These are phyloP conservation scores for Seladonia tumulorum DNA, from an alignment of 2,888 invertebrate genomes.

Conservation along the genomic window DNA sequence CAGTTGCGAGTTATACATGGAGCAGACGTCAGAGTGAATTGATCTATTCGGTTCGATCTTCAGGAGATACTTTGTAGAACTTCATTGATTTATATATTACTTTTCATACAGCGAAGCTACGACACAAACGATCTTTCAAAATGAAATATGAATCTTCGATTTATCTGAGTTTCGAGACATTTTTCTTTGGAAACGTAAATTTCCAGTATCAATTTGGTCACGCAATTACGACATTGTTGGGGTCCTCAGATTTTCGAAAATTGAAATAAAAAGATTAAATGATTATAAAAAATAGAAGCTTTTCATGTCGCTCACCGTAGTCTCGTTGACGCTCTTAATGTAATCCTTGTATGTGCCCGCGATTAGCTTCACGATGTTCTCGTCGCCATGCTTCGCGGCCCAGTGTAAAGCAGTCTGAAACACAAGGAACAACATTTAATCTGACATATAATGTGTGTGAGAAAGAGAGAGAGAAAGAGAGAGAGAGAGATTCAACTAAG, in stretches of 20 bases:
- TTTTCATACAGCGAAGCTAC: background rate
- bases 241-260: background rate
- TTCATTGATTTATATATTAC: background rate
- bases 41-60: background rate
- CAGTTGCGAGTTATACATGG: background rate
- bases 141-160: too few species aligned
- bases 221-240: background rate
- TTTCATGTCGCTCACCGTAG: conserved; percentile 88
- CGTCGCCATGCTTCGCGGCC: conserved; percentile 97
- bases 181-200: background rate
- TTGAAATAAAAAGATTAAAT: background rate
- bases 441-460: too few species aligned
- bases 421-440: conserved; percentile 65
- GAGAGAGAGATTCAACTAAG: too few species aligned
- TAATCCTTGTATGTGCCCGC: conserved; percentile 94
- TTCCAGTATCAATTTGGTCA: background rate
- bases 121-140: background rate
- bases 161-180: background rate
- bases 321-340: conserved; percentile 89
- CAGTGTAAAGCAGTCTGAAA: conserved; percentile 97
- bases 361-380: conserved; percentile 95
- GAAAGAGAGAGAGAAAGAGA: too few species aligned
- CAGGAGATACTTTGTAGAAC: background rate
- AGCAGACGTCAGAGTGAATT: background rate
- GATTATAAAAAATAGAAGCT: background rate